phyloP scores from a whole-genome alignment of 1,140 invertebrate species.

The Lucilia cuprina region DNA sequence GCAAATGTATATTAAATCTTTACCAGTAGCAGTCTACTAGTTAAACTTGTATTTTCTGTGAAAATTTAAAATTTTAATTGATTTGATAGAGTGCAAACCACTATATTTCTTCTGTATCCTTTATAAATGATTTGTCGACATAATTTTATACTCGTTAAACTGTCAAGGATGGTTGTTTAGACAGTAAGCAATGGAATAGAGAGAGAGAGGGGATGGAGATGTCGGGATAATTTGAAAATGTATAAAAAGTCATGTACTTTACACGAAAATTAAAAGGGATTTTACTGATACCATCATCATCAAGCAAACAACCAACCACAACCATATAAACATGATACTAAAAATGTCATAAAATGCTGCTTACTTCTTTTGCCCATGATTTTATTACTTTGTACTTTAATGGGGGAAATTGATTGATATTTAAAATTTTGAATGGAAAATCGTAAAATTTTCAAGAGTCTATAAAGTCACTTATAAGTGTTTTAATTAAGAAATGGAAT shows the following conservation, averaged over 20 bases:
- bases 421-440: no score
- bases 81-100: constrained; percentile 14
- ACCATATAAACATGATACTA: background rate
- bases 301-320: no score
- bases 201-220: no score
- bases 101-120: background rate
- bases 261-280: no score
- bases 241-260: no score
- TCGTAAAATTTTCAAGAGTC: no score
- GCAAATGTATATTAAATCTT: background rate
- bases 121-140: constrained; percentile 10
- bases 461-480: no score
- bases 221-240: no score
- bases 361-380: background rate
- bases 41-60: background rate
- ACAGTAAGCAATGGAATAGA: background rate
- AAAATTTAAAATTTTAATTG: constrained; percentile 17
- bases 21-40: background rate
- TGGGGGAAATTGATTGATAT: no score
- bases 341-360: background rate
- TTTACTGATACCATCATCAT: no score
- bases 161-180: background rate
- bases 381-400: no score
- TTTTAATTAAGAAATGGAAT: no score
- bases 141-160: constrained; percentile 3